Conservation (phyloP, 2,113 vertebrate genomes). For the Pollachius pollachius region DNA sequence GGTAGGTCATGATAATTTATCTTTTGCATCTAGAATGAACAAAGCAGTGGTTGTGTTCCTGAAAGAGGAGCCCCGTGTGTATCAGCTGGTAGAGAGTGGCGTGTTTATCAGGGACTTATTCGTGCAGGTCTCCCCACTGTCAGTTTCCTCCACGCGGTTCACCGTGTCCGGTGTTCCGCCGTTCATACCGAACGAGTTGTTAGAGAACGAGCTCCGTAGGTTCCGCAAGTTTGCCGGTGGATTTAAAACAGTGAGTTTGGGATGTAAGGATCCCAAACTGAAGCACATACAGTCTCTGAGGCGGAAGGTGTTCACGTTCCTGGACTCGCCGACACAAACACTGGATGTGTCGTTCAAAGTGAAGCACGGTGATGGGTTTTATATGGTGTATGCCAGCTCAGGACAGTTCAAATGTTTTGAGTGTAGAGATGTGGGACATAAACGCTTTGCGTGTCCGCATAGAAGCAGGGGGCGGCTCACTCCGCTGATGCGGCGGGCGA, state of each 20-base stretch:
- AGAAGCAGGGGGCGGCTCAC: too few species aligned
- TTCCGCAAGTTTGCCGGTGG: background rate
- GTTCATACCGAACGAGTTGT: background rate
- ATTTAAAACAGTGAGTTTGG: background rate
- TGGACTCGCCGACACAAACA: background rate
- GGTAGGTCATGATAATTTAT: too few species aligned
- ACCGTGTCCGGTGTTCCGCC: background rate
- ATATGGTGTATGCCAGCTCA: background rate
- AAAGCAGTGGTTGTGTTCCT: too few species aligned
- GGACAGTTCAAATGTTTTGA: conserved; percentile 1
- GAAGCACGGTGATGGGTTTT: background rate
- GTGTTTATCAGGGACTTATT: too few species aligned
- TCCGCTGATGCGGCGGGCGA: too few species aligned
- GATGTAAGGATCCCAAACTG: background rate
- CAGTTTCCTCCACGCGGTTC: too few species aligned
- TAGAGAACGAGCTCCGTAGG: background rate
- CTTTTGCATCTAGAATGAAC: too few species aligned
- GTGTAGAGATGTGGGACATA: background rate
- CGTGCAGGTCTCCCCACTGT: too few species aligned
- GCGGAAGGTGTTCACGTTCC: background rate
- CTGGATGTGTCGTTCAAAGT: background rate
- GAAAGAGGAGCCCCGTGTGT: too few species aligned
- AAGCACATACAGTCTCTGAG: background rate
- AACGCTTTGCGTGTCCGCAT: background rate
- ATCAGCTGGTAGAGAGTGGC: too few species aligned